Base-by-base conservation (phyloP, 2,113 vertebrate genomes). In the Rousettus leschenaultii region DNA sequence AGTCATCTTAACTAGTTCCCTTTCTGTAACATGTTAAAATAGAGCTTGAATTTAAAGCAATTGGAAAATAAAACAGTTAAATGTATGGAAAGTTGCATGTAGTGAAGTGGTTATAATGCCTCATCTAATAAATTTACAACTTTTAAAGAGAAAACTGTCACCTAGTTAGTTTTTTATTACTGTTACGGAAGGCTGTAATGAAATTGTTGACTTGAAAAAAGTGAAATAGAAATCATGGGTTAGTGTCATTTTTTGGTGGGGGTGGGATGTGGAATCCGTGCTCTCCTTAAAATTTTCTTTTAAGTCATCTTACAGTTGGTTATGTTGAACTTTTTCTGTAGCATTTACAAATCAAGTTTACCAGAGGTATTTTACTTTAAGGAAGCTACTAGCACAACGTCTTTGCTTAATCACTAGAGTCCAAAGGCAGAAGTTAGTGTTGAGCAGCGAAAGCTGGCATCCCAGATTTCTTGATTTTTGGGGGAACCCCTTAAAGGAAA, bases 401-500 rank as follows among this genome's bases (percentile, higher is more conserved):
- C 55, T 84, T 93, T 48, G n/a, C 6, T 97, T 82, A 35, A 4
- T 59, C 0, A 24, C 33, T 63, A 7, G 74, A 97, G 77, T 97
- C 85, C 80, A 43, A 40, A 98, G 95, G 63, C 91, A 91, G 91
- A 97, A 84, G 85, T 94, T 85, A 95, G 35, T 92, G 92, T 95
- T 73, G 40, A 94, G 66, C 93, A 75, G n/a, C 87, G 40, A 91
- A 89, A n/a, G n/a, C 89, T 93, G 63, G 28, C 71, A 78, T 82
- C 91, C 19, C 24, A 87, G 4, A 24, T 87, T 83, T 92, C 35
- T 45, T 75, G 22, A 53, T 78, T 0, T 30, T 96, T 85, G 94
- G 89, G 40, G 94, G 90, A 35, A 86, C 80, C 92, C 90, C 59
- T 94, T 96, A 91, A 57, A 98, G 97, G 96, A 98, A 98, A 95